Base-by-base conservation (phyloP, 1,140 invertebrate species). In the Pogonomyrmex californicus region DNA sequence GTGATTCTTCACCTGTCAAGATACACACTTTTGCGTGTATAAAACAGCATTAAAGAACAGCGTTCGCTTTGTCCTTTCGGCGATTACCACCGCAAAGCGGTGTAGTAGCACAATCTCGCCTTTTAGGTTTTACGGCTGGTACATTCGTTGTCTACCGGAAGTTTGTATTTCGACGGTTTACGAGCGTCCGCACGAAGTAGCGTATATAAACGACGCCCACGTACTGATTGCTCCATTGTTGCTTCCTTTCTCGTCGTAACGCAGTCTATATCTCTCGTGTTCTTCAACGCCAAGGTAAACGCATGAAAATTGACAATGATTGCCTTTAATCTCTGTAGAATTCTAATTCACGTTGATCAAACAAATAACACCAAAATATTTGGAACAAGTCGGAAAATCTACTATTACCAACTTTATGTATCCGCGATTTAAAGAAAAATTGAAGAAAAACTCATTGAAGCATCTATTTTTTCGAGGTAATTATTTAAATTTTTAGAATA, bases 101-200 rank as follows among this genome's bases (percentile, higher is more conserved):
- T 56, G 9, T 38, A 56, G 58, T 36, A 47, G 47, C 63, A n/a
- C 47, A 30, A 30, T 17, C 14, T 65, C 30, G 86, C 86, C 86
- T 77, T 70, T 82, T 65, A 65, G 36, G 41, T 75, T 88, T 88
- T 88, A 88, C 78, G 87, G 66, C 77, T 65, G 70, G 30, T 54
- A 70, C 47, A 85, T 83, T 88, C 71, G 71, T 77, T 66, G 79
- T 85, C 70, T 65, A 65, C 78, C 86, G 87, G 87, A 88, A 85
- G 86, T 88, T 88, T 88, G 71, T 58, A 60, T 88, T 88, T 44
- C 65, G 30, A 33, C 62, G 70, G 17, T 88, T 88, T 88, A 88
- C 87, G 87, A 88, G 56, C 86, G 33, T 54, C 58, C 44, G 36
- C 62, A 23, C 70, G 38, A 41, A 54, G 87, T 71, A 66, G 54